Conservation (phyloP, 2,797 vertebrate species). For the Lophius americanus region DNA sequence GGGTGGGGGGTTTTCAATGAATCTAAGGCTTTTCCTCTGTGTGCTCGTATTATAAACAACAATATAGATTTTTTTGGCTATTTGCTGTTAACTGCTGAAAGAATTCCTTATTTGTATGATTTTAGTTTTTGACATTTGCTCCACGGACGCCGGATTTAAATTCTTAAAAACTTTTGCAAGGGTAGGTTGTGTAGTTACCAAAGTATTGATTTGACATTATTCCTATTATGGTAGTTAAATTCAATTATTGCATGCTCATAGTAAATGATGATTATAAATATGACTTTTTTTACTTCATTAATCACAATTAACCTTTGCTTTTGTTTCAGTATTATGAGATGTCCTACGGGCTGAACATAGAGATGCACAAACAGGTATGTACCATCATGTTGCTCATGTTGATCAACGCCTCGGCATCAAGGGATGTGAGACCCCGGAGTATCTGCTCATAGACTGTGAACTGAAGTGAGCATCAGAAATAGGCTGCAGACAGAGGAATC, state of each 20-base stretch:
- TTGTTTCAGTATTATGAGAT: slow-evolving; percentile 94
- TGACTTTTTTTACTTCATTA: slow-evolving; percentile 1
- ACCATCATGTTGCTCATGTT: slow-evolving; percentile 39
- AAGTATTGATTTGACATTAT: slow-evolving; percentile 27
- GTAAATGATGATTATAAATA: slow-evolving; percentile 3
- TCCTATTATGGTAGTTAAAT: background rate
- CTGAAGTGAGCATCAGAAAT: slow-evolving; percentile 37
- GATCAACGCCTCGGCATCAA: slow-evolving; percentile 45
- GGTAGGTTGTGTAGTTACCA: slow-evolving; percentile 26
- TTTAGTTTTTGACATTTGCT: slow-evolving; percentile 30
- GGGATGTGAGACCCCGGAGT: slow-evolving; percentile 45
- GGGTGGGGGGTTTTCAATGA: slow-evolving; percentile 71
- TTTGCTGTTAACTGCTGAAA: slow-evolving; percentile 42
- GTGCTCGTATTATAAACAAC: slow-evolving; percentile 50
- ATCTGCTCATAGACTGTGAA: slow-evolving; percentile 40
- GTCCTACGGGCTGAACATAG: slow-evolving; percentile 98
- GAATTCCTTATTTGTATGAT: slow-evolving; percentile 39
- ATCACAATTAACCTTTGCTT: slow-evolving; percentile 37
- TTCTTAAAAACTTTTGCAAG: slow-evolving; percentile 28
- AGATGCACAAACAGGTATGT: slow-evolving; percentile 99
- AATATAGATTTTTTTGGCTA: slow-evolving; percentile 59
- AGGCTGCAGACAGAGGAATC: slow-evolving; percentile 47
- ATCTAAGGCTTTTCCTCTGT: slow-evolving; percentile 52
- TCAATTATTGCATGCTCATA: background rate
- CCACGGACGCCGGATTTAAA: slow-evolving; percentile 9